Conservation (phyloP, 2,888 invertebrate genomes). For the Hypomecis punctinalis region DNA sequence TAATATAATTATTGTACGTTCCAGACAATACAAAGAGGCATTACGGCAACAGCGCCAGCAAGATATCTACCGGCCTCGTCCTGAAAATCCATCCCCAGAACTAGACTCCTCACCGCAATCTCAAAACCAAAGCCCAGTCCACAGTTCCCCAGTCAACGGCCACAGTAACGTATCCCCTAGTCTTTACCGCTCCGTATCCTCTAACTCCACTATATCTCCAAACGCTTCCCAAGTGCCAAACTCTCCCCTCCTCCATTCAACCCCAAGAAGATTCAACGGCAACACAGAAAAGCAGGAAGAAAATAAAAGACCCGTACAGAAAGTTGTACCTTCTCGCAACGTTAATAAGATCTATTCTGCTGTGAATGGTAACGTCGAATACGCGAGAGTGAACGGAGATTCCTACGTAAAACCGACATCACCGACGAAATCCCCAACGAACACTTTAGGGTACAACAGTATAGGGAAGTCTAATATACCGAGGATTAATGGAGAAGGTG, state of each 20-base stretch:
- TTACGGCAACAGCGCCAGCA: constrained; percentile 93
- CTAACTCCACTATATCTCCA: constrained; percentile 65
- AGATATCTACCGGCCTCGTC: constrained; percentile 90
- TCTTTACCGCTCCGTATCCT: constrained; percentile 70
- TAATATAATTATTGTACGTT: constrained; percentile 49
- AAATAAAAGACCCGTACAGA: constrained; percentile 90
- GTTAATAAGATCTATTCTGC: constrained; percentile 81
- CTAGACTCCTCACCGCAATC: constrained; percentile 84
- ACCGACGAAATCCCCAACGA: constrained; percentile 86
- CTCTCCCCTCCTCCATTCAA: constrained; percentile 79
- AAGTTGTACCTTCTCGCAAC: constrained; percentile 92
- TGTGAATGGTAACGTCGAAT: constrained; percentile 77
- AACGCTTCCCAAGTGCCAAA: constrained; percentile 73
- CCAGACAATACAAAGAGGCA: constrained; percentile 95
- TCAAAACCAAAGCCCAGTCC: constrained; percentile 79
- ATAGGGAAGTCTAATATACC: constrained; percentile 72
- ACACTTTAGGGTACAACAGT: constrained; percentile 86
- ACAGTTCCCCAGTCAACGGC: constrained; percentile 79
- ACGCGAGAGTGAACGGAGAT: constrained; percentile 69
- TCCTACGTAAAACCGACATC: constrained; percentile 88
- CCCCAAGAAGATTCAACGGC: constrained; percentile 78
- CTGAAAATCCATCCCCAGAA: constrained; percentile 84
- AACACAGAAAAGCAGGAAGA: constrained; percentile 74
- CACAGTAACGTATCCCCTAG: constrained; percentile 85
- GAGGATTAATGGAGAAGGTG: constrained; percentile 69